Base-by-base conservation (phyloP, 2,888 invertebrate species). In the Bombylius discolor region DNA sequence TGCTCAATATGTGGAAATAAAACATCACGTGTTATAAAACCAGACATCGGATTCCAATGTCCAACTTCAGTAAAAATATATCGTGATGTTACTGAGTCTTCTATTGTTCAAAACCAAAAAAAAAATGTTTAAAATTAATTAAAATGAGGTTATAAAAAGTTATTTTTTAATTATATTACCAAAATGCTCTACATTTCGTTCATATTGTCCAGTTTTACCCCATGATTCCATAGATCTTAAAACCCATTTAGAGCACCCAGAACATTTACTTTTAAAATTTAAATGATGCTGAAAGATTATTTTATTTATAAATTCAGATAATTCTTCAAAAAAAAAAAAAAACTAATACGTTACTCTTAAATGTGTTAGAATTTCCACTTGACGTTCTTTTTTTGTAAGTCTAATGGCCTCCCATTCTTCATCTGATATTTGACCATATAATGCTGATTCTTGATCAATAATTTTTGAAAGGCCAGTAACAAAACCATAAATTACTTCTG, bases 331-430 rank as follows among this genome's bases (percentile, higher is more conserved):
- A 23, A 23, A 23, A n/a, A 51, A 44, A 44, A 31, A 9, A 13
- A 5, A 31, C n/a, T n/a, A n/a, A 31, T 45, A 12, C 2, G 53
- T 45, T 67, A 84, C 87, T 72, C 81, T 81, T 65, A 86, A 77
- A 64, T 79, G 78, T 42, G 76, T 76, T 3, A 86, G 68, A 31
- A 87, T 73, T 59, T 78, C 78, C 49, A 76, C 72, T 55, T 81
- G 74, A 60, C 84, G 74, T 60, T 84, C 83, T 3, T 70, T 58
- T 69, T 85, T 85, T 5, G 78, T 79, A 9, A 85, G 83, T 62
- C 85, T 79, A 60, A 89, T 83, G 0, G 85, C 81, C 64, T 90
- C 88, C 85, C 89, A 91, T 74, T 91, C 89, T 68, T 90, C 90
- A 62, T 88, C 87, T 0, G 87, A 89, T 5, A 89, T 84, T 69